Evolutionary conservation across 1,140 invertebrate genomes (phyloP).

Genomic region (Dreissena polymorpha): DNA sequence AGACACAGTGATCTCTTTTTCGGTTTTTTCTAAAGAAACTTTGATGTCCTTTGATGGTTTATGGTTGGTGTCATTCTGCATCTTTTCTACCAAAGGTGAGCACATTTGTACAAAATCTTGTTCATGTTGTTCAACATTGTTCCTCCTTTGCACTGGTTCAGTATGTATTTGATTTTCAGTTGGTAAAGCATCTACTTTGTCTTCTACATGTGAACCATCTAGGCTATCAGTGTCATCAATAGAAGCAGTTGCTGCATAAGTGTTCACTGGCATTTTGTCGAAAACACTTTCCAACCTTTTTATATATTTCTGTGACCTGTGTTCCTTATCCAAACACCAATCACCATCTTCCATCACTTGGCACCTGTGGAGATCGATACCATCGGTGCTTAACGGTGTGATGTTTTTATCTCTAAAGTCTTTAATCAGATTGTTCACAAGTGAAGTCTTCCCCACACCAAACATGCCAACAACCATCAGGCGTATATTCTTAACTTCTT

Average conservation of each 20-base stretch:
- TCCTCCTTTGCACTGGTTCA: background rate
- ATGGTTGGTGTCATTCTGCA: background rate
- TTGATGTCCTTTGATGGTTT: background rate
- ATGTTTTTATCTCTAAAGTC: too few relatives aligned
- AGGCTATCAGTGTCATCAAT: too few relatives aligned
- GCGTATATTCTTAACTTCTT: conserved; percentile 14
- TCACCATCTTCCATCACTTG: too few relatives aligned
- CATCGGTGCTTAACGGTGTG: too few relatives aligned
- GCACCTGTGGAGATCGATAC: too few relatives aligned
- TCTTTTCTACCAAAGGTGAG: too few relatives aligned
- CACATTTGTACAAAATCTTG: background rate
- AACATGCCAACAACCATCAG: conserved; percentile 48
- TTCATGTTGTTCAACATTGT: too few relatives aligned
- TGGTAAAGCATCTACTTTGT: background rate
- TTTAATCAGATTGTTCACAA: conserved; percentile 20
- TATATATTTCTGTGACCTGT: too few relatives aligned
- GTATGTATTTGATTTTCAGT: background rate
- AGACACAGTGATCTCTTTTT: background rate
- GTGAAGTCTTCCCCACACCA: conserved; percentile 35
- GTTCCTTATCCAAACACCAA: too few relatives aligned
- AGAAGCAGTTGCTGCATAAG: too few relatives aligned
- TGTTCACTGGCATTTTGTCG: background rate
- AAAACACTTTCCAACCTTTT: background rate
- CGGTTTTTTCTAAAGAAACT: background rate
- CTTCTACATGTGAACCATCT: background rate